These are phyloP conservation scores for Notospermus geniculatus DNA, from an alignment of 1,140 invertebrate species.

Conservation along the genomic window DNA sequence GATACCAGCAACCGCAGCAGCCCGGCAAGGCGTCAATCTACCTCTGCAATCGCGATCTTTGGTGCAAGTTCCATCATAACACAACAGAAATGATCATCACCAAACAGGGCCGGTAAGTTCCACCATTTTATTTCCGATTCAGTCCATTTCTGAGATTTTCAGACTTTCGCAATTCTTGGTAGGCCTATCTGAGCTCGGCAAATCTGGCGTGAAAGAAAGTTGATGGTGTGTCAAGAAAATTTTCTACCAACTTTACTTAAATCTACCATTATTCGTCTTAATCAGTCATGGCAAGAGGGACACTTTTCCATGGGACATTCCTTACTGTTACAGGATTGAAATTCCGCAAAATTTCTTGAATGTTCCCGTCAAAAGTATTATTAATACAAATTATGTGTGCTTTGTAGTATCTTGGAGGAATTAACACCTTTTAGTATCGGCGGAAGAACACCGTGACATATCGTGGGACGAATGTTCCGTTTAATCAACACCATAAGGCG, in stretches of 20 bases:
- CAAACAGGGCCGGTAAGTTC: conserved; percentile 91
- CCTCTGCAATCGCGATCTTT: conserved; percentile 71
- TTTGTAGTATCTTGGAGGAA: too few species aligned
- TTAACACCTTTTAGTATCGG: too few species aligned
- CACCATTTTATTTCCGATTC: neutral
- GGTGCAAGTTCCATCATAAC: conserved; percentile 96
- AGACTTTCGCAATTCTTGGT: neutral
- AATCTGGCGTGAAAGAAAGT: neutral
- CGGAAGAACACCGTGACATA: too few species aligned
- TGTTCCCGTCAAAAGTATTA: too few species aligned
- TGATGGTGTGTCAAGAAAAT: neutral
- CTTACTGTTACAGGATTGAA: too few species aligned
- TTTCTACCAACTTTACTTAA: neutral
- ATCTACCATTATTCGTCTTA: neutral
- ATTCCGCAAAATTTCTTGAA: too few species aligned
- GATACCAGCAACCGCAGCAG: conserved; percentile 3
- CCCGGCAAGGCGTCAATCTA: conserved; percentile 37
- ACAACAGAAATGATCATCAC: conserved; percentile 99
- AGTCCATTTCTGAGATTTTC: neutral
- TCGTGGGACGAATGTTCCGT: too few species aligned
- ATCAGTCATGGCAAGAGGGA: too few species aligned
- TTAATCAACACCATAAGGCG: too few species aligned
- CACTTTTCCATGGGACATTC: too few species aligned
- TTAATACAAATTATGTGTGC: too few species aligned
- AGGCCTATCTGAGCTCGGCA: neutral